A percentile compares a stretch with the other conserved stretches of the same genome.
phyloP scores from a whole-genome alignment of 2,113 vertebrate genomes.

The Heterochromis multidens region DNA sequence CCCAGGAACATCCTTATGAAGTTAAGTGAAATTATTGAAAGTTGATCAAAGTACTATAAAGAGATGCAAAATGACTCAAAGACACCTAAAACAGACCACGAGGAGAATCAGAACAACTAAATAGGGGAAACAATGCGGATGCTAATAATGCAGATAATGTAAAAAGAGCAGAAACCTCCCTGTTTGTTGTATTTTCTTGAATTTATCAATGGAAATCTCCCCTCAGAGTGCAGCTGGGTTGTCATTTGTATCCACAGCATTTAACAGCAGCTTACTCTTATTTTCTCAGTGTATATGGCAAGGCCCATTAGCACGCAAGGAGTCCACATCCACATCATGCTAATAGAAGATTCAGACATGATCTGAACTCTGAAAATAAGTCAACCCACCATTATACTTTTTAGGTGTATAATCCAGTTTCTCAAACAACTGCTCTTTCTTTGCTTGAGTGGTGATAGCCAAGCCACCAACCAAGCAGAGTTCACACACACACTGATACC shows the following conservation, averaged over 20 bases:
- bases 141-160: background rate
- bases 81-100: background rate
- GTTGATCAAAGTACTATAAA: background rate
- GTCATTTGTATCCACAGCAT: background rate
- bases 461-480: background rate
- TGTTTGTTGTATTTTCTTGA: background rate
- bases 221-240: background rate
- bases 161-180: background rate
- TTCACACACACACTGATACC: background rate
- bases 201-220: background rate
- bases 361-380: background rate
- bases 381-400: background rate
- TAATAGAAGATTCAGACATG: background rate
- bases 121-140: background rate
- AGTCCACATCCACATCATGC: background rate
- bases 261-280: background rate
- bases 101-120: background rate
- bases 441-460: background rate
- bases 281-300: background rate
- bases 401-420: background rate
- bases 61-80: background rate
- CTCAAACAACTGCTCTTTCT: background rate
- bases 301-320: background rate
- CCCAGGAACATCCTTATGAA: background rate
- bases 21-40: background rate